These are phyloP conservation scores for Salticus scenicus DNA, from an alignment of 2,888 invertebrate species.

Conservation along the genomic window DNA sequence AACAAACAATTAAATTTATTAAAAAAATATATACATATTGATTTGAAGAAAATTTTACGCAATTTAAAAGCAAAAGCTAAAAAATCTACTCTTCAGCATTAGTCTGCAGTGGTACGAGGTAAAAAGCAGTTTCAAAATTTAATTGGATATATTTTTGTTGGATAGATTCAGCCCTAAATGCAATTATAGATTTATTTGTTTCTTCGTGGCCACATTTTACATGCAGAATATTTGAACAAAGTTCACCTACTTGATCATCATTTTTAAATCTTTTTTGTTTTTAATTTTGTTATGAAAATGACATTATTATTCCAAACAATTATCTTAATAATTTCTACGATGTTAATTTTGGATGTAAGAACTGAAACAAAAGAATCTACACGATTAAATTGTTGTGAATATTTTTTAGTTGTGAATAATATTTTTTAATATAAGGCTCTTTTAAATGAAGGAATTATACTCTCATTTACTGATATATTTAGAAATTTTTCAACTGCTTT, in stretches of 20 bases:
- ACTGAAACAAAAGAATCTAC: neutral
- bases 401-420: neutral
- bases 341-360: neutral
- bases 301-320: neutral
- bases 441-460: neutral
- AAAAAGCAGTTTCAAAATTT: neutral
- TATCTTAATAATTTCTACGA: neutral
- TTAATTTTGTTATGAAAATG: neutral
- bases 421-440: neutral
- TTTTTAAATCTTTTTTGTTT: neutral
- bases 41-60: too few species aligned
- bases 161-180: neutral
- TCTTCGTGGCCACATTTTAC: neutral
- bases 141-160: neutral
- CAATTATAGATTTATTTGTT: neutral
- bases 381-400: slow-evolving; percentile 4
- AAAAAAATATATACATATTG: too few species aligned
- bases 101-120: neutral
- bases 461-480: neutral
- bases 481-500: neutral
- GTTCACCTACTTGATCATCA: neutral
- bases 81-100: neutral
- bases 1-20: too few species aligned
- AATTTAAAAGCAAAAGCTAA: neutral
- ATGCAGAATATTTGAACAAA: neutral